Conservation (phyloP, 2,797 vertebrate genomes). For the Hapalemur alaotrensis region DNA sequence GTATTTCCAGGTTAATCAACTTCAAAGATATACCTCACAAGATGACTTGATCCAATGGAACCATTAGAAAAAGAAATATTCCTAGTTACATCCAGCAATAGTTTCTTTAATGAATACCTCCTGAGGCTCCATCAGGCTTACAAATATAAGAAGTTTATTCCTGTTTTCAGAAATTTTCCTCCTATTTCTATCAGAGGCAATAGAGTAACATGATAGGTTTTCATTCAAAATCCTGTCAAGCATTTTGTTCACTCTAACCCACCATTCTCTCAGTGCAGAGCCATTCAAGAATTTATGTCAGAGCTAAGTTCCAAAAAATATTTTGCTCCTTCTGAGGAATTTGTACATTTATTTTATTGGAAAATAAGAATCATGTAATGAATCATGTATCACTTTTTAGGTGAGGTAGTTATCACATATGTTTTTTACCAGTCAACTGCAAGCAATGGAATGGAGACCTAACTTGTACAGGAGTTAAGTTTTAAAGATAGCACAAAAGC, state of each 20-base stretch:
- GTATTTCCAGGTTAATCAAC: neutral
- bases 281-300: neutral
- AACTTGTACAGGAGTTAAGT: neutral
- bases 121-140: neutral
- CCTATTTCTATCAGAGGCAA: neutral
- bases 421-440: neutral
- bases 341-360: neutral
- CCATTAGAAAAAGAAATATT: neutral
- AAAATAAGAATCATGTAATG: neutral
- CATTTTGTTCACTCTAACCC: neutral
- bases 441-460: neutral
- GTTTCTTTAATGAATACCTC: neutral
- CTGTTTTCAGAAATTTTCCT: neutral
- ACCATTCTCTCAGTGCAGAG: neutral
- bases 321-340: neutral
- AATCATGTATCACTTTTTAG: neutral
- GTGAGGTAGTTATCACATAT: neutral
- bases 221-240: neutral
- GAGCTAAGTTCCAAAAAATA: neutral
- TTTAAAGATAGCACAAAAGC: neutral
- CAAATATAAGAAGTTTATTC: neutral
- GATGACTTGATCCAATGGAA: neutral
- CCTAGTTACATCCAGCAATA: neutral
- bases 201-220: neutral
- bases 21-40: neutral